These are phyloP conservation scores for Neoniphon sammara DNA, from an alignment of 2,797 vertebrate genomes.

Conservation along the genomic window DNA sequence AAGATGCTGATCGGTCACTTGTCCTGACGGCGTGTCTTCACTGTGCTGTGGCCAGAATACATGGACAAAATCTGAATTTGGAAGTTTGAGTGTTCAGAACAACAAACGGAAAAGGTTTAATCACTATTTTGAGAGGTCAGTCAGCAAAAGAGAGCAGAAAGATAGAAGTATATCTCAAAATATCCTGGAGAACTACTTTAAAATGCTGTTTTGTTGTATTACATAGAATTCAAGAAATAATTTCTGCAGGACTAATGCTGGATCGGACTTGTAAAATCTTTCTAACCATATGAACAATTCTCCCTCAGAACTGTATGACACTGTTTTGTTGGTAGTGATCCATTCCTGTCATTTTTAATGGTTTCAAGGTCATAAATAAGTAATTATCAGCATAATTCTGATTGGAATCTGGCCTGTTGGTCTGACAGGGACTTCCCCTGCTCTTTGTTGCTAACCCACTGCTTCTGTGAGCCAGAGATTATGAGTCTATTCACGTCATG, in stretches of 20 bases:
- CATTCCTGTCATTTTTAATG: constrained; percentile 63
- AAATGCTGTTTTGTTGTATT: too few relatives aligned
- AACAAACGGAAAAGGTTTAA: too few relatives aligned
- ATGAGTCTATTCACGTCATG: constrained; percentile 45
- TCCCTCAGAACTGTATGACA: constrained; percentile 17
- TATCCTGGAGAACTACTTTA: too few relatives aligned
- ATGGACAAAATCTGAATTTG: too few relatives aligned
- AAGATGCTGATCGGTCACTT: too few relatives aligned
- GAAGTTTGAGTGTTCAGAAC: too few relatives aligned
- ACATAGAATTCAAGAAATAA: background rate
- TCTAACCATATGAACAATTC: constrained; percentile 18
- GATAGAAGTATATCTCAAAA: too few relatives aligned
- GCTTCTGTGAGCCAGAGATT: constrained; percentile 43
- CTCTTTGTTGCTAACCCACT: constrained; percentile 20
- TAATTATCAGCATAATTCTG: constrained; percentile 55
- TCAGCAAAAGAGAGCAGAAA: too few relatives aligned
- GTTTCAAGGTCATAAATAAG: constrained; percentile 47
- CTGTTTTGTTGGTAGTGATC: constrained; percentile 52
- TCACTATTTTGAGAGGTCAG: too few relatives aligned
- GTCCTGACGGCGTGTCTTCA: too few relatives aligned
- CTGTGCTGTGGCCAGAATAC: too few relatives aligned
- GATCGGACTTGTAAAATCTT: constrained; percentile 20
- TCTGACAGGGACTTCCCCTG: constrained; percentile 33
- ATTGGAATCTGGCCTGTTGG: constrained; percentile 56
- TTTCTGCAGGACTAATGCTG: constrained; percentile 14